A percentile compares a stretch with the other conserved stretches of the same genome.
Conservation (phyloP, 2,113 vertebrate species). For the Cnemophilus loriae region DNA sequence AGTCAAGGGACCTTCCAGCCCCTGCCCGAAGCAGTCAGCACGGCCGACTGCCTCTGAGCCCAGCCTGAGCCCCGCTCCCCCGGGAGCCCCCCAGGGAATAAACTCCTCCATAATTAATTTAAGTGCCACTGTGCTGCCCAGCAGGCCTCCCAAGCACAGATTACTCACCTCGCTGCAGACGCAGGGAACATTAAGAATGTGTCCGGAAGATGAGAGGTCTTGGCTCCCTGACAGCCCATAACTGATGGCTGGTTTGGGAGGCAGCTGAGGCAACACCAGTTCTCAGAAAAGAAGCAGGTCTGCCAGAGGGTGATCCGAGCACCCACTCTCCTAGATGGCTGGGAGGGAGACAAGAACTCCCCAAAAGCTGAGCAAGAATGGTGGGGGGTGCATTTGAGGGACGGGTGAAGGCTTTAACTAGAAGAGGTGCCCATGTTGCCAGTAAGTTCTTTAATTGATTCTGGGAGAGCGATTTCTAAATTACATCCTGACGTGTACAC, state of each 20-base stretch:
- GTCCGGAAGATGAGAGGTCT: neutral
- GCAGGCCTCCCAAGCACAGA: neutral
- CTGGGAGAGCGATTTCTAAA: conserved; percentile 48
- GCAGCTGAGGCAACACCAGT: neutral
- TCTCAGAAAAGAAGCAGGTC: neutral
- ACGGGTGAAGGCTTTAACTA: neutral
- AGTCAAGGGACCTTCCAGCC: neutral
- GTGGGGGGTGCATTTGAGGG: neutral
- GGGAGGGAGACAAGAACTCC: neutral
- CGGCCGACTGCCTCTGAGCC: fast-evolving
- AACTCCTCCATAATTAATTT: neutral
- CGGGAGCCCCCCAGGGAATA: neutral
- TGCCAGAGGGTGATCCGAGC: neutral
- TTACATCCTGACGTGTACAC: neutral
- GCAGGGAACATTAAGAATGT: neutral
- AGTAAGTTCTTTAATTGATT: conserved; percentile 50
- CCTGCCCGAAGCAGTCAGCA: neutral
- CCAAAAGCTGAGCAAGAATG: neutral
- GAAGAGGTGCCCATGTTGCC: neutral
- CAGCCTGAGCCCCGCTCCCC: neutral
- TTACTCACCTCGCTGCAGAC: fast-evolving
- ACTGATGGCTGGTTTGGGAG: neutral
- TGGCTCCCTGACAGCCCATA: neutral
- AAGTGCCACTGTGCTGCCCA: neutral
- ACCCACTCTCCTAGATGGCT: neutral